These are phyloP conservation scores for Amblyopsis rosae DNA, from an alignment of 2,113 vertebrate genomes.

Conservation along the genomic window DNA sequence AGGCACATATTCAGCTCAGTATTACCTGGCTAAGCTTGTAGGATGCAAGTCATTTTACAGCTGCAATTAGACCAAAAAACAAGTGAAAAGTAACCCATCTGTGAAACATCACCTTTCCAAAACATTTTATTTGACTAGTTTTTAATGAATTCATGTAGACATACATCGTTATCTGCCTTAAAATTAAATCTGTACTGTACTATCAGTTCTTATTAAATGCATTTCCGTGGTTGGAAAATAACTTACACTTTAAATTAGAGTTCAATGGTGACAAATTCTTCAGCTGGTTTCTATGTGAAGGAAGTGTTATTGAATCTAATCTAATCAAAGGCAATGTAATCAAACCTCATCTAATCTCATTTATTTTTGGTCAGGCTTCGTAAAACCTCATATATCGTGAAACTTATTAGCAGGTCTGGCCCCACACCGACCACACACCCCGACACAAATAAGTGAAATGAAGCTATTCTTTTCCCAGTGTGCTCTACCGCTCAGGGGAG, in stretches of 20 bases:
- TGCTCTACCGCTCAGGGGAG: not conserved
- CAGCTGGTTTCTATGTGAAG: no score
- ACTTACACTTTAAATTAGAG: no score
- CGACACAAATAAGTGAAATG: not conserved
- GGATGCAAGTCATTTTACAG: constrained; percentile 17
- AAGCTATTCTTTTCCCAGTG: not conserved
- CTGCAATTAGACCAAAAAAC: constrained; percentile 14
- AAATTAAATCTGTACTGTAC: no score
- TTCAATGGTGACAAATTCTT: no score
- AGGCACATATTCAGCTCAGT: constrained; percentile 11
- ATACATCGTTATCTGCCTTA: no score
- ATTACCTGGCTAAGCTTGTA: constrained; percentile 21
- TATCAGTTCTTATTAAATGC: no score
- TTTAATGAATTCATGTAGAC: no score
- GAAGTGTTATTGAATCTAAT: not conserved
- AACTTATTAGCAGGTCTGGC: not conserved
- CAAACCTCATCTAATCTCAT: not conserved
- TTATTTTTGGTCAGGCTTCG: not conserved
- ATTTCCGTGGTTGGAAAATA: no score
- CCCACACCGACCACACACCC: not conserved
- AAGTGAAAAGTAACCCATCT: not conserved
- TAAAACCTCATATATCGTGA: not conserved
- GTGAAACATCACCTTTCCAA: not conserved
- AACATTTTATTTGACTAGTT: no score
- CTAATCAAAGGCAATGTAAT: not conserved